phyloP scores from a whole-genome alignment of 2,888 invertebrate genomes.

The Hedya salicella region DNA sequence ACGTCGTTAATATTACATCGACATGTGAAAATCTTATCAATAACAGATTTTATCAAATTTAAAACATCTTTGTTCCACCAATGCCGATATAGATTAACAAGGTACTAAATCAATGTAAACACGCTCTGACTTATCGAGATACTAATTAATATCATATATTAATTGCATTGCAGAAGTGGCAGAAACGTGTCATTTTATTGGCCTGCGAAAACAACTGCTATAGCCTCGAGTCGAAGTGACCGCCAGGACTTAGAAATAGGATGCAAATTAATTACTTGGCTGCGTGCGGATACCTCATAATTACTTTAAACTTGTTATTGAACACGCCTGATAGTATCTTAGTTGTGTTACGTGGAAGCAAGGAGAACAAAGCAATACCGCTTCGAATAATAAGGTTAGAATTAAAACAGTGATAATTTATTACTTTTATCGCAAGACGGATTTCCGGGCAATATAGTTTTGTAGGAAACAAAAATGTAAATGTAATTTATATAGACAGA shows the following conservation, averaged over 20 bases:
- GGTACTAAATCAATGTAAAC: too few species aligned
- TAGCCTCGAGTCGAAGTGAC: not conserved
- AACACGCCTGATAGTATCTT: conserved; percentile 47
- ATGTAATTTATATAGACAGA: not conserved
- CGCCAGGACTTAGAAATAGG: conserved; percentile 57
- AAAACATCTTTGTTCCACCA: too few species aligned
- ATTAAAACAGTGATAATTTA: conserved; percentile 4
- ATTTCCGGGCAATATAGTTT: conserved; percentile 15
- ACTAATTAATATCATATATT: too few species aligned
- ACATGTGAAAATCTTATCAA: too few species aligned
- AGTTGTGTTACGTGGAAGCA: conserved; percentile 24
- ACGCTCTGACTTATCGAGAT: too few species aligned
- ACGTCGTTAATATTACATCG: too few species aligned
- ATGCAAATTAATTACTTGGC: conserved; percentile 70
- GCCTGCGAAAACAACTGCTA: not conserved
- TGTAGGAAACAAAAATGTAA: not conserved
- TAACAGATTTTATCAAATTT: too few species aligned
- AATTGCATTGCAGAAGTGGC: not conserved
- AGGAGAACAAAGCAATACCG: conserved; percentile 16
- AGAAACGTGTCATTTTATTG: not conserved
- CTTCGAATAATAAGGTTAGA: conserved; percentile 14
- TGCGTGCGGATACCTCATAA: conserved; percentile 59
- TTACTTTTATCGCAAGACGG: conserved; percentile 15
- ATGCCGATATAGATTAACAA: too few species aligned
- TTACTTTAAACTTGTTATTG: conserved; percentile 64